Evolutionary conservation across 1,140 invertebrate genomes (phyloP).

Genomic region (Physella acuta): DNA sequence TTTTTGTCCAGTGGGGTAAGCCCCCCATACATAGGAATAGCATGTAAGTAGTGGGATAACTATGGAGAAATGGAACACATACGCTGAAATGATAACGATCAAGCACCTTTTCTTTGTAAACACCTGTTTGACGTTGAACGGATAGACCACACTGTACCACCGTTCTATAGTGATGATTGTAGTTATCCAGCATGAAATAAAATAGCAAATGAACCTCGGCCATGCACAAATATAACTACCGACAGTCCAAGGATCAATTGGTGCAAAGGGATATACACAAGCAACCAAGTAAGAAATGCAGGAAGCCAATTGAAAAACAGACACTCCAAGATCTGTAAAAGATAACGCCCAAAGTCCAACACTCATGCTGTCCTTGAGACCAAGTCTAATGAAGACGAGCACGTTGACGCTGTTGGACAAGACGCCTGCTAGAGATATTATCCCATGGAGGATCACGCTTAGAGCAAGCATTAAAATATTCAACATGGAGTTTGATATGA

Average conservation of each 20-base stretch:
- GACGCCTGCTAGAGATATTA: neutral
- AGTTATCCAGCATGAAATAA: slow-evolving; percentile 20
- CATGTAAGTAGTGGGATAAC: neutral
- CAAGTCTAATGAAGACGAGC: neutral
- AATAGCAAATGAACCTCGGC: neutral
- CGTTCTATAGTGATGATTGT: neutral
- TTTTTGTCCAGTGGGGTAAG: neutral
- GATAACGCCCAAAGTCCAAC: slow-evolving; percentile 1
- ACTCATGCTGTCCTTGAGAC: neutral
- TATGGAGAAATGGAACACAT: neutral
- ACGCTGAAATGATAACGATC: neutral
- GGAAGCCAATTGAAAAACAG: neutral
- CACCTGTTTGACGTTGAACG: neutral
- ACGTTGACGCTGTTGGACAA: neutral
- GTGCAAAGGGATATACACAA: neutral
- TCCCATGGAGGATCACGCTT: neutral
- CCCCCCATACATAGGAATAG: neutral
- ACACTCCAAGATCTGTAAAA: neutral
- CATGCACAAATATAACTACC: neutral
- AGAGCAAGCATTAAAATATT: no score
- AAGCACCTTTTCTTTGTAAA: neutral
- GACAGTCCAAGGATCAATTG: neutral
- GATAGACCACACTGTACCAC: slow-evolving; percentile 9
- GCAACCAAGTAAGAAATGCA: neutral
- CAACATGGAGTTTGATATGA: no score